Conservation (phyloP, 2,113 vertebrate genomes). For the Muntiacus muntjak region DNA sequence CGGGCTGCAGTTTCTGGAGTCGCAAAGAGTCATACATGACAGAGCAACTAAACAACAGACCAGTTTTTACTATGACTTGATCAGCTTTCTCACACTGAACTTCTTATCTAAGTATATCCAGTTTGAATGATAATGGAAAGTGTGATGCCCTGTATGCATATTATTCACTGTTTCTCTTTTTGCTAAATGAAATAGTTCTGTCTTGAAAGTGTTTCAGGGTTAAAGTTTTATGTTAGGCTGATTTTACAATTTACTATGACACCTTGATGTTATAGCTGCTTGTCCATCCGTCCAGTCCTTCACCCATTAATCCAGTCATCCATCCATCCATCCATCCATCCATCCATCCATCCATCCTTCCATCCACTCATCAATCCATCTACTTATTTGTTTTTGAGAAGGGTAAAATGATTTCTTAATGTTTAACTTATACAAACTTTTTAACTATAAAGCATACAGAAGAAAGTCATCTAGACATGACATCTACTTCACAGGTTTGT, state of each 20-base stretch:
- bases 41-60: accelerated
- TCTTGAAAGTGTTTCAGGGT: not conserved
- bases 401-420: not conserved
- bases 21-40: not conserved
- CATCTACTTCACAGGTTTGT: not conserved
- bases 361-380: not conserved
- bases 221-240: not conserved
- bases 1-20: not conserved
- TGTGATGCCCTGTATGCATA: not conserved
- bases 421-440: not conserved
- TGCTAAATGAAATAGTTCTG: not conserved
- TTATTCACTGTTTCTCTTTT: not conserved
- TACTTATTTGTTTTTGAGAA: not conserved
- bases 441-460: not conserved
- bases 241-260: not conserved
- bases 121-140: not conserved
- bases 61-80: not conserved
- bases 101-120: not conserved
- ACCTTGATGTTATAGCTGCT: not conserved
- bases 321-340: not conserved
- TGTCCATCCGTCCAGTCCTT: not conserved
- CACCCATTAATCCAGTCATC: not conserved
- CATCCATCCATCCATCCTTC: not conserved
- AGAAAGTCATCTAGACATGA: not conserved
- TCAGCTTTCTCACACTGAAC: not conserved